Base-by-base conservation (phyloP, 2,888 invertebrate species). In the Buathra laborator region DNA sequence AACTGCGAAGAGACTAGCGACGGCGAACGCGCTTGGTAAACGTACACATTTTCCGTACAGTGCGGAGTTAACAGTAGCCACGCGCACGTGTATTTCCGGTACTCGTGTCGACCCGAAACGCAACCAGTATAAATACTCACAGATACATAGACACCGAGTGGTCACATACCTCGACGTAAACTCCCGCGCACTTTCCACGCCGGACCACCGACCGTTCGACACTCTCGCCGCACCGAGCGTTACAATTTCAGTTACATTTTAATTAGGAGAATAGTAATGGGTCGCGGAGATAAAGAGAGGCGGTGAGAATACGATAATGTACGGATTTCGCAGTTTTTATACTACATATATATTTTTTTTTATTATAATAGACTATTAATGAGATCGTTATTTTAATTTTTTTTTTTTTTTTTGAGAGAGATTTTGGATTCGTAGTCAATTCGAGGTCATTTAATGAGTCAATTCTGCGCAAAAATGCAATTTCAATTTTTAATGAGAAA, bases 181-280 rank as follows among this genome's bases (percentile, higher is more conserved):
- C 64, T 53, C 53, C 12, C 3, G 9, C 53, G 19, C 56, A 4
- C 56, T 19, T 3, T 56, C 19, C 10, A 56, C 56, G 56, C 53
- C 53, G 53, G 67, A 12, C 24, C 70, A 37, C 32, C 67, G 53
- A 67, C 32, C 83, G 74, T 68, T 67, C 74, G 62, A 84, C 78
- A 85, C 84, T 87, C 85, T 82, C 82, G 81, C 81, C 84, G 81
- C 85, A 85, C 86, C 86, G 86, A 86, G 86, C 84, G 90, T 91
- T 91, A 89, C 90, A 90, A 92, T 91, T 93, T 90, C 91, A 90
- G 91, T 89, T 91, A 91, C 91, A 90, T 92, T 93, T 92, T 92
- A 93, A 93, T 93, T 92, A 93, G 92, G 89, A 86, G 90, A 89
- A 91, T 91, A 89, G 90, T 92, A 92, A 93, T 92, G 91, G 75